Conservation (phyloP, 2,888 invertebrate genomes). For the Drosophila eohydei region DNA sequence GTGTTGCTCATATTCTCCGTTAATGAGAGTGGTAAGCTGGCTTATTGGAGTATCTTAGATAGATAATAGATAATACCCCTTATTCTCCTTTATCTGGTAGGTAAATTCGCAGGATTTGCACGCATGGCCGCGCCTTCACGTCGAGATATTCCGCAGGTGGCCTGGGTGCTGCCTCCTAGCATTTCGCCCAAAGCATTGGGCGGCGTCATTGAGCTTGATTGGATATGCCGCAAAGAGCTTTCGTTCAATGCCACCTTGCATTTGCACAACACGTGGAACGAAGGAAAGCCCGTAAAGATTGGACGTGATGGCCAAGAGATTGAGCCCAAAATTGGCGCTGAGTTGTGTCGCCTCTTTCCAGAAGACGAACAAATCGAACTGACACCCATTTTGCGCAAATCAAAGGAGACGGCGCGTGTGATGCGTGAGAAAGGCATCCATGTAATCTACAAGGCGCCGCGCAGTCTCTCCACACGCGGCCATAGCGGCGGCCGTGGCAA, state of each 20-base stretch:
- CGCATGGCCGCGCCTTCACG: constrained; percentile 94
- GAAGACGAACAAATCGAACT: constrained; percentile 96
- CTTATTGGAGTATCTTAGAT: neutral
- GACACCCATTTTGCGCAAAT: constrained; percentile 93
- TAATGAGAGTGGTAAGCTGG: constrained; percentile 92
- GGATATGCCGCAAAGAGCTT: constrained; percentile 97
- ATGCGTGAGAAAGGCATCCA: constrained; percentile 85
- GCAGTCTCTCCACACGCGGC: constrained; percentile 85
- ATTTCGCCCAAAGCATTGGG: constrained; percentile 96
- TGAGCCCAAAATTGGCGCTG: constrained; percentile 97
- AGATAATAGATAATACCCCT: constrained; percentile 1
- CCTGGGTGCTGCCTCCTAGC: constrained; percentile 97
- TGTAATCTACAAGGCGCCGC: constrained; percentile 85
- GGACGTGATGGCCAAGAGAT: constrained; percentile 99
- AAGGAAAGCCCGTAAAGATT: constrained; percentile 99
- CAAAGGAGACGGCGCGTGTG: constrained; percentile 92
- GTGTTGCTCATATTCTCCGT: constrained; percentile 98
- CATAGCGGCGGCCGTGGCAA: constrained; percentile 83
- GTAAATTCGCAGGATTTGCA: constrained; percentile 97
- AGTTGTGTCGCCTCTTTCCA: constrained; percentile 95
- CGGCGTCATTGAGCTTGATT: constrained; percentile 98
- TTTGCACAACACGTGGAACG: constrained; percentile 98
- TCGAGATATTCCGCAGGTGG: constrained; percentile 94
- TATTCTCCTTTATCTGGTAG: constrained; percentile 52
- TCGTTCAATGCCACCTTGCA: constrained; percentile 96